These are phyloP conservation scores for Vombatus ursinus DNA, from an alignment of 2,113 vertebrate species.

Conservation along the genomic window DNA sequence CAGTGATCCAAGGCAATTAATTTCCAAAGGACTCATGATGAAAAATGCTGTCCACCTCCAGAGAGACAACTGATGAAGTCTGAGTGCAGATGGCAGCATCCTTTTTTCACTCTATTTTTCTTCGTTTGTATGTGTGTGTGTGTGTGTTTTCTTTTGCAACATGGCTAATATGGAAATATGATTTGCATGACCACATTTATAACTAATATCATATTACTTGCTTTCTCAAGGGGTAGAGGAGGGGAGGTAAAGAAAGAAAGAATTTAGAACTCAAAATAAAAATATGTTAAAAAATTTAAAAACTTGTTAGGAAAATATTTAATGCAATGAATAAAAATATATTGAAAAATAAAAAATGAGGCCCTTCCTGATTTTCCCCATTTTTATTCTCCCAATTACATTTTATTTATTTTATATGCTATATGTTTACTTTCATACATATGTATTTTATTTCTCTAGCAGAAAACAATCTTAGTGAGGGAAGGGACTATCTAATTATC, in stretches of 20 bases:
- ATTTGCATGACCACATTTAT: neutral
- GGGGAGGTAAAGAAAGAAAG: neutral
- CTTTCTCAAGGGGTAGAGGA: neutral
- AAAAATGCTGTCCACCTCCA: neutral
- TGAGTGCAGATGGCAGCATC: neutral
- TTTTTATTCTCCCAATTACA: neutral
- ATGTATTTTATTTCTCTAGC: neutral
- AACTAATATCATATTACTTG: neutral
- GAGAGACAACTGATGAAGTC: neutral
- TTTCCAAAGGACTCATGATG: neutral
- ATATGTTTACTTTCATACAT: neutral
- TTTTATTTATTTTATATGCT: neutral
- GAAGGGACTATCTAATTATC: neutral
- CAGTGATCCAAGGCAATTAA: neutral
- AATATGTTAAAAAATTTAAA: neutral
- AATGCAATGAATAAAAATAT: neutral
- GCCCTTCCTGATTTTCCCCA: neutral
- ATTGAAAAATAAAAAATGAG: neutral
- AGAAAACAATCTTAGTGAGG: neutral
- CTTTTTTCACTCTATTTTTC: neutral
- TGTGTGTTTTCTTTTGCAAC: neutral
- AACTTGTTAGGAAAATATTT: neutral
- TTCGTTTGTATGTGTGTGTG: neutral
- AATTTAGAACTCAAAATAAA: neutral
- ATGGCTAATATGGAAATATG: neutral